phyloP scores from a whole-genome alignment of 2,888 invertebrate species.

The Stenoptilia bipunctidactyla region DNA sequence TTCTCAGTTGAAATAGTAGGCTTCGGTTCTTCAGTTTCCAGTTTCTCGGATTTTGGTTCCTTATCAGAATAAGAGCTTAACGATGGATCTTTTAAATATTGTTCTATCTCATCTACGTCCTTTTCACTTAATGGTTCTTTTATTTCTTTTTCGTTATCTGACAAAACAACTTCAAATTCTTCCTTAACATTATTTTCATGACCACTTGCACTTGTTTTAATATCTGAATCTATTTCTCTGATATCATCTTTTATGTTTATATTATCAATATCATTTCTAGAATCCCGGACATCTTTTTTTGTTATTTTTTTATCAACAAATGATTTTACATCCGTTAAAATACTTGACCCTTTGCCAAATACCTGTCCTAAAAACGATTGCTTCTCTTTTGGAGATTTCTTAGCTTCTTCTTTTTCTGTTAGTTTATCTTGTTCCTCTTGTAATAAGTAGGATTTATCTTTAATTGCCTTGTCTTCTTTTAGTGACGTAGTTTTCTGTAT shows the following conservation, averaged over 20 bases:
- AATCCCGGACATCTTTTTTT: conserved; percentile 11
- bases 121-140: conserved; percentile 13
- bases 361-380: background rate
- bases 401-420: conserved; percentile 8
- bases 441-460: background rate
- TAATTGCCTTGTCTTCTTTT: conserved; percentile 11
- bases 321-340: background rate
- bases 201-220: no score
- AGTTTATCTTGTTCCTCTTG: background rate
- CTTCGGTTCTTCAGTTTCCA: no score
- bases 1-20: no score
- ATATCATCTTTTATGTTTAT: conserved; percentile 8
- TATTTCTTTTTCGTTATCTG: background rate
- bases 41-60: no score
- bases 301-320: background rate
- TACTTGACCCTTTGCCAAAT: background rate
- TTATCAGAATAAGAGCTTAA: no score
- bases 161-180: no score
- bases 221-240: conserved; percentile 1
- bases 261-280: no score
- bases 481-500: conserved; percentile 26
- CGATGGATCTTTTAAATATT: no score
- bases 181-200: no score
- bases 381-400: conserved; percentile 11
- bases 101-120: no score